These are phyloP conservation scores for Onthophagus sagittarius DNA, from an alignment of 2,888 invertebrate species.

Conservation along the genomic window DNA sequence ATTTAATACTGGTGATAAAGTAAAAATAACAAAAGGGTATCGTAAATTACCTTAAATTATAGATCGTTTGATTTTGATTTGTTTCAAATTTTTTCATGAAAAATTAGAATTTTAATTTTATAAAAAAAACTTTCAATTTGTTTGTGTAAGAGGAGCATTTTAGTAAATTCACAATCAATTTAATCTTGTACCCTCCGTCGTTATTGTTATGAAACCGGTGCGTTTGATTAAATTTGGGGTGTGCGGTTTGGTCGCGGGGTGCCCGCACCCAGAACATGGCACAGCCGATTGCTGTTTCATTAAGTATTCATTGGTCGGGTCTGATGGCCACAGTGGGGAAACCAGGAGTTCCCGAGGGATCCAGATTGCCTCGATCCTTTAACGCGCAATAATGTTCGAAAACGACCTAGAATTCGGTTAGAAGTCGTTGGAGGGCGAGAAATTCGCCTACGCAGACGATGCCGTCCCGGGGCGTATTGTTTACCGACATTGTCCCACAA, in stretches of 20 bases:
- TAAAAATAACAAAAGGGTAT: too few relatives aligned
- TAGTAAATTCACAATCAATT: background rate
- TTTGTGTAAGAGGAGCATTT: background rate
- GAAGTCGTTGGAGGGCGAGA: background rate
- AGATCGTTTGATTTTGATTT: background rate
- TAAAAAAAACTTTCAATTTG: background rate
- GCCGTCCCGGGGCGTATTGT: background rate
- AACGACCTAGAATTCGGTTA: constrained; percentile 7
- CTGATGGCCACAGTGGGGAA: constrained; percentile 14
- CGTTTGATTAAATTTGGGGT: constrained; percentile 45
- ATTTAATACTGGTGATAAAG: too few relatives aligned
- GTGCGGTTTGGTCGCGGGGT: constrained; percentile 29
- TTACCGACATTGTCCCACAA: background rate
- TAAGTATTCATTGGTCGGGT: constrained; percentile 41
- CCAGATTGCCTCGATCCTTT: constrained; percentile 32
- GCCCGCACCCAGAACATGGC: constrained; percentile 29
- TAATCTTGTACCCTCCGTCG: constrained; percentile 16
- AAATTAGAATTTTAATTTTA: background rate
- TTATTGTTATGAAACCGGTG: constrained; percentile 44
- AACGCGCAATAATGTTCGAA: constrained; percentile 34
- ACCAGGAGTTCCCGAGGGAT: background rate
- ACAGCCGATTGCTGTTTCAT: constrained; percentile 37
- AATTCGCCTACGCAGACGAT: background rate
- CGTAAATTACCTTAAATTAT: background rate
- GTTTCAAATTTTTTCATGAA: background rate